phyloP scores from a whole-genome alignment of 2,797 vertebrate species.

The Pseudochirops cupreus region DNA sequence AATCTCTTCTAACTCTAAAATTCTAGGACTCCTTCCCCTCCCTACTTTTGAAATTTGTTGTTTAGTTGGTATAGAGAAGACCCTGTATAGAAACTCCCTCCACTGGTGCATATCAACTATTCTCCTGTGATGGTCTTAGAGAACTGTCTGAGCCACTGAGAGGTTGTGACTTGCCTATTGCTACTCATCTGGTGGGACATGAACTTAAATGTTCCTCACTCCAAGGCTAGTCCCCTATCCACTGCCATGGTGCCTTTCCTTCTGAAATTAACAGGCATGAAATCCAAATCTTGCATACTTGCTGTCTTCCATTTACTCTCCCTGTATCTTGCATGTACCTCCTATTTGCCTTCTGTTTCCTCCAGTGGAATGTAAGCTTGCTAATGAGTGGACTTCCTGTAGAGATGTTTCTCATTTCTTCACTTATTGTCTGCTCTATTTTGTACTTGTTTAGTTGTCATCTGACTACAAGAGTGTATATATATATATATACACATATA shows the following conservation, averaged over 20 bases:
- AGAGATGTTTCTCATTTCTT: neutral
- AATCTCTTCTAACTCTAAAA: neutral
- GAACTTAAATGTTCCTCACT: neutral
- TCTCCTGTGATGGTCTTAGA: neutral
- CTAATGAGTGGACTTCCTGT: neutral
- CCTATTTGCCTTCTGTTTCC: neutral
- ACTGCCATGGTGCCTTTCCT: neutral
- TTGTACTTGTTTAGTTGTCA: neutral
- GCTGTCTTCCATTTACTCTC: neutral
- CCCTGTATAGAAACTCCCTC: neutral
- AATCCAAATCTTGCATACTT: neutral
- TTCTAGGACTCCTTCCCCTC: neutral
- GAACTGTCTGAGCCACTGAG: neutral
- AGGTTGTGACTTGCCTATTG: neutral
- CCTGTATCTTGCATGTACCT: neutral
- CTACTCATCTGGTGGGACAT: neutral
- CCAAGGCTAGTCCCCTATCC: neutral
- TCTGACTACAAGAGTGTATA: neutral
- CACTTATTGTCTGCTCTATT: neutral
- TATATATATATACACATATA: too few relatives aligned
- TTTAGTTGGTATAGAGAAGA: neutral
- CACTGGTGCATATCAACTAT: neutral
- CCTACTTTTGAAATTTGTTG: neutral
- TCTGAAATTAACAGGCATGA: neutral
- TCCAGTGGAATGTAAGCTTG: neutral